A percentile compares a stretch with the other conserved stretches of the same genome.
Conservation (phyloP, 1,140 invertebrate genomes). For the Zaprionus ornatus region DNA sequence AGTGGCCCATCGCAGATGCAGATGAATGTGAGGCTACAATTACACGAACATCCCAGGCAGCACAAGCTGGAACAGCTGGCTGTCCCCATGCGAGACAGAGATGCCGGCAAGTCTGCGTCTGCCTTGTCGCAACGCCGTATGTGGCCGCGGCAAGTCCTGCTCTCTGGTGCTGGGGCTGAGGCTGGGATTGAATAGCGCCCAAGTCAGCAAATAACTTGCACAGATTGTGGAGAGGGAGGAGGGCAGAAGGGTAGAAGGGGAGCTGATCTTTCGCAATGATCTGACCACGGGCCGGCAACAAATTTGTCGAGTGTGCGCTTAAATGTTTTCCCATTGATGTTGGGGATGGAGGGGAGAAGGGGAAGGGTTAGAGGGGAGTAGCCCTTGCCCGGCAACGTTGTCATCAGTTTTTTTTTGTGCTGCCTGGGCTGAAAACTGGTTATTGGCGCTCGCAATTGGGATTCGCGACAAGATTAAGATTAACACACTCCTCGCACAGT, state of each 20-base stretch:
- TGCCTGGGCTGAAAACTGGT: slow-evolving; percentile 4
- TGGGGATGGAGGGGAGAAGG: no score
- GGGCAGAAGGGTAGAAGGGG: slow-evolving; percentile 1
- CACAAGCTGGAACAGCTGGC: slow-evolving; percentile 39
- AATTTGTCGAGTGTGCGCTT: slow-evolving; percentile 81
- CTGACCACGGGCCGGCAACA: slow-evolving; percentile 56
- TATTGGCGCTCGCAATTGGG: slow-evolving; percentile 35
- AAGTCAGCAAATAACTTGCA: slow-evolving; percentile 70
- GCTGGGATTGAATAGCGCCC: slow-evolving; percentile 38
- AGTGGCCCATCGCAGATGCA: slow-evolving; percentile 42
- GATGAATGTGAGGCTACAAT: slow-evolving; percentile 62
- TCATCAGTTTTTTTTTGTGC: slow-evolving; percentile 59
- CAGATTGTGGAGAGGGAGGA: not conserved
- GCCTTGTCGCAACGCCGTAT: slow-evolving; percentile 46
- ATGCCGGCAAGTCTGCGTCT: slow-evolving; percentile 36
- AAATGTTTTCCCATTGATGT: slow-evolving; percentile 67
- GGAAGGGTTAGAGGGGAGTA: not conserved
- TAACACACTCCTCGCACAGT: slow-evolving; percentile 41
- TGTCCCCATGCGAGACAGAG: slow-evolving; percentile 21
- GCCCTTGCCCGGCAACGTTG: slow-evolving; percentile 39
- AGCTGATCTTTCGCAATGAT: slow-evolving; percentile 51
- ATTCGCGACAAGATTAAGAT: slow-evolving; percentile 66
- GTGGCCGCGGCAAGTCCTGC: slow-evolving; percentile 44
- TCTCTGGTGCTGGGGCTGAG: not conserved
- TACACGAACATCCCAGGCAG: slow-evolving; percentile 53